These are phyloP conservation scores for Heliconius aoede DNA, from an alignment of 2,888 invertebrate genomes.

Conservation along the genomic window DNA sequence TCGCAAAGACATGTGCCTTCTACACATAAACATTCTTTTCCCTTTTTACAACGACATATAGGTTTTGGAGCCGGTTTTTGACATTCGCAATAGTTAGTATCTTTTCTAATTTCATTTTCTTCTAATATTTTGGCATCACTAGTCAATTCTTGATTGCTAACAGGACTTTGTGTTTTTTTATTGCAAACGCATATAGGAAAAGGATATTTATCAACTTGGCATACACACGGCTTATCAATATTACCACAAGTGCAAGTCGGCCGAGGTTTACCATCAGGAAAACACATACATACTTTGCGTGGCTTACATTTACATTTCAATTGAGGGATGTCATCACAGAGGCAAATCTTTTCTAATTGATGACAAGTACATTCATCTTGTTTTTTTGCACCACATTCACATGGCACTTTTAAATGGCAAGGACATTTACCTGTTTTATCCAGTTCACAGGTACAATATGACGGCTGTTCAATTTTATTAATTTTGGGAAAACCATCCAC, in stretches of 20 bases:
- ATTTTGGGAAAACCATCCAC: constrained; percentile 71
- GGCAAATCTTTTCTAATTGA: constrained; percentile 62
- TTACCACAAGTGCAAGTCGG: constrained; percentile 65
- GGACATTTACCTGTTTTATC: constrained; percentile 64
- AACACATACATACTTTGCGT: constrained; percentile 64
- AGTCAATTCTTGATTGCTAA: constrained; percentile 50
- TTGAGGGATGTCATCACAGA: constrained; percentile 63
- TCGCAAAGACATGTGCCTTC: constrained; percentile 64
- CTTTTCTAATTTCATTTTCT: constrained; percentile 45
- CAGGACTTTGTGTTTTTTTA: background rate
- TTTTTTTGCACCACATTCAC: constrained; percentile 68
- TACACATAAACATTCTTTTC: constrained; percentile 63
- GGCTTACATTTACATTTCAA: constrained; percentile 63
- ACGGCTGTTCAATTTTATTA: constrained; percentile 56
- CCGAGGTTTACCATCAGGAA: constrained; percentile 59
- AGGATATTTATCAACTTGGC: constrained; percentile 63
- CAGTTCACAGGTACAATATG: constrained; percentile 61
- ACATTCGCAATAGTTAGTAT: constrained; percentile 61
- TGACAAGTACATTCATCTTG: constrained; percentile 64
- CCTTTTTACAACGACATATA: constrained; percentile 63
- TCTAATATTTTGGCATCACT: constrained; percentile 35
- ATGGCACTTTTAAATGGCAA: constrained; percentile 66
- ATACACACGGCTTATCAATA: constrained; percentile 71
- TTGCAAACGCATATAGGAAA: constrained; percentile 61
- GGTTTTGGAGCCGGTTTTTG: constrained; percentile 60